Base-by-base conservation (phyloP, 2,797 vertebrate species). In the Ctenopoma kingsleyae region DNA sequence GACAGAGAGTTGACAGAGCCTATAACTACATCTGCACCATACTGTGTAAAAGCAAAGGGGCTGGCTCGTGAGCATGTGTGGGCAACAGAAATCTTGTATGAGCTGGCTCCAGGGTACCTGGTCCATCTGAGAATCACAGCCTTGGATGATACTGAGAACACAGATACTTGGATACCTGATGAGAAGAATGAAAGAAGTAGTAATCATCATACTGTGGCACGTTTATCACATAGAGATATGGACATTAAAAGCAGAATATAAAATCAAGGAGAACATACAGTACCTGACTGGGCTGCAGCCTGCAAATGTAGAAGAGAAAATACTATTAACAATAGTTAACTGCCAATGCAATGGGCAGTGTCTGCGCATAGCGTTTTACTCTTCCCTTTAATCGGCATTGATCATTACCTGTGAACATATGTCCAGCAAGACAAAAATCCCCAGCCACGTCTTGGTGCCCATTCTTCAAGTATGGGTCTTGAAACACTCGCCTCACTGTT, bases 61-160 rank as follows among this genome's bases (percentile, higher is more conserved):
- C 13, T 67, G 27, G n/a, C 74, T 9, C 81, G 59, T 5, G 85
- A 82, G 71, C 76, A 89, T 25, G 70, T 27, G 23, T 74, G 80
- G 10, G 82, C 85, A 5, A 92, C 92, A 3, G 67, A 91, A 71
- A 96, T 75, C 88, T 79, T 92, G 83, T 95, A 96, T 12, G 94
- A 95, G 51, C 61, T 61, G 46, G 93, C 91, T 65, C 84, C 92
- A 0, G 85, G 13, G 71, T 82, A 83, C 63, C 74, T 91, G 58
- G 71, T 87, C 95, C 94, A 95, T 38, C n/a, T 82, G 53, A 96
- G 79, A 48, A 78, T 88, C 36, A 90, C 64, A 2, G 74, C 92
- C 77, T 81, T 91, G 49, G 95, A 95, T 76, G 94, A 91, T 70
- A 91, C 83, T 36, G 93, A 81, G 19, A 92, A 94, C 50, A 93